Evolutionary conservation across 2,113 vertebrate species (phyloP).

Genomic region (Lethenteron reissneri): DNA sequence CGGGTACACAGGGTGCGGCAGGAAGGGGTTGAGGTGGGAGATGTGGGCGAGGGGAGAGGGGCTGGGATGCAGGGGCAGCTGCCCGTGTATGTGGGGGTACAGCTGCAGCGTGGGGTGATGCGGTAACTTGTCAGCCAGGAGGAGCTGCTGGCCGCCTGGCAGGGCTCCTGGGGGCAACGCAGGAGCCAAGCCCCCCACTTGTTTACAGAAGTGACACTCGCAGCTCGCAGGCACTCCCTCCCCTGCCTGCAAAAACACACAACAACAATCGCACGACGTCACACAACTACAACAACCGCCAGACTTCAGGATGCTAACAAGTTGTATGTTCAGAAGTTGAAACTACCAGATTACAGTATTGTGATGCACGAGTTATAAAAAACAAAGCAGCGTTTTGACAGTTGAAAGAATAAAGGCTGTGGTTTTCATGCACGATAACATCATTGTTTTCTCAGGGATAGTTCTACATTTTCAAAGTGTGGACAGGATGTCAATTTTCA

Average conservation of each 20-base stretch:
- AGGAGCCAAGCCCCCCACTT: slow-evolving; percentile 30
- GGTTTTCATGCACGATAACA: too few relatives aligned
- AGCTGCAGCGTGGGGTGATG: slow-evolving; percentile 76
- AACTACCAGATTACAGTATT: too few relatives aligned
- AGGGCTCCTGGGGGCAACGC: slow-evolving; percentile 36
- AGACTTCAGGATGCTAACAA: too few relatives aligned
- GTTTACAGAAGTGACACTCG: slow-evolving; percentile 86
- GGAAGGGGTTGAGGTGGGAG: slow-evolving; percentile 20
- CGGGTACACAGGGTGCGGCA: slow-evolving; percentile 1
- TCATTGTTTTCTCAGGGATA: too few relatives aligned
- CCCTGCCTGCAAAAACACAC: not conserved
- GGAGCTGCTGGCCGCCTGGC: slow-evolving; percentile 56
- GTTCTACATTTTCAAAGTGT: too few relatives aligned
- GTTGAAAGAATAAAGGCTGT: too few relatives aligned
- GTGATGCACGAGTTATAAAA: too few relatives aligned
- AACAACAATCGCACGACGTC: too few relatives aligned
- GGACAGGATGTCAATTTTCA: too few relatives aligned
- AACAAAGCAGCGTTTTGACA: too few relatives aligned
- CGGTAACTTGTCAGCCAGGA: slow-evolving; percentile 48
- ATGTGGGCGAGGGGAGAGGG: slow-evolving; percentile 57
- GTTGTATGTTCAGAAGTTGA: too few relatives aligned
- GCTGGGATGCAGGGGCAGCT: slow-evolving; percentile 71
- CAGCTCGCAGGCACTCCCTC: slow-evolving; percentile 43
- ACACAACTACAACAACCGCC: too few relatives aligned
- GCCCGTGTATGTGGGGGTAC: slow-evolving; percentile 92